Evolutionary conservation across 2,797 vertebrate genomes (phyloP), one percentile per base, ranked within the genome.

Genomic region (Tinamus major): DNA sequence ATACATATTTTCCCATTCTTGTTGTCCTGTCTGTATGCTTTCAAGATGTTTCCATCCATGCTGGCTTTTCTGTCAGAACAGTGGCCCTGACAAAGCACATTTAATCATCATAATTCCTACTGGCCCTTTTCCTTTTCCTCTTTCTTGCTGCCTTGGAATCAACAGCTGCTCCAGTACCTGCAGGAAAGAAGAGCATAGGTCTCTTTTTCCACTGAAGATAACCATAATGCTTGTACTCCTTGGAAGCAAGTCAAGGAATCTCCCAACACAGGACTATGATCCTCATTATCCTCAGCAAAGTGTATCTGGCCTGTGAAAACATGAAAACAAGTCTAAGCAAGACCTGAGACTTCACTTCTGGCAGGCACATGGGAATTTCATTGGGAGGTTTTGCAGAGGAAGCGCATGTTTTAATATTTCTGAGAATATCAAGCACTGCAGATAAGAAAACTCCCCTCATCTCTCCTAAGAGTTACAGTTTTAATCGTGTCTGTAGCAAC

Each of bases 351-450:
- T 19, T 77, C 21, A 33, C 10, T 72, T 29, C 37, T n/a, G 33
- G 46, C 48, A 65, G 65, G 23, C 23, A 35, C 33, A 12, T 4
- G 26, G 41, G 42, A 83, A 76, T 58, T 53, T 10, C 2, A 0
- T 35, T 1, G 0, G 24, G 65, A 29, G 20, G 31, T 29, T 80
- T 18, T 18, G 62, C 37, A 56, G 56, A 9, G 8, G 49, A 62
- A 67, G 41, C 29, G 29, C 31, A 10, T 0, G 0, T 5, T 37
- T 13, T 21, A 29, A 10, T 31, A 44, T 56, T 58, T 85, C 35
- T 41, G 69, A 11, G 13, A 33, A 8, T 3, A 7, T 37, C 56
- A 62, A 4, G 27, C 41, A 44, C 31, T 1, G 0, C 41, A 33
- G n/a, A 13, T n/a, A 44, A 27, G 17, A 10, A 55, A 65, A 61